Conservation (phyloP, 2,888 invertebrate genomes). For the Conomelus anceps region DNA sequence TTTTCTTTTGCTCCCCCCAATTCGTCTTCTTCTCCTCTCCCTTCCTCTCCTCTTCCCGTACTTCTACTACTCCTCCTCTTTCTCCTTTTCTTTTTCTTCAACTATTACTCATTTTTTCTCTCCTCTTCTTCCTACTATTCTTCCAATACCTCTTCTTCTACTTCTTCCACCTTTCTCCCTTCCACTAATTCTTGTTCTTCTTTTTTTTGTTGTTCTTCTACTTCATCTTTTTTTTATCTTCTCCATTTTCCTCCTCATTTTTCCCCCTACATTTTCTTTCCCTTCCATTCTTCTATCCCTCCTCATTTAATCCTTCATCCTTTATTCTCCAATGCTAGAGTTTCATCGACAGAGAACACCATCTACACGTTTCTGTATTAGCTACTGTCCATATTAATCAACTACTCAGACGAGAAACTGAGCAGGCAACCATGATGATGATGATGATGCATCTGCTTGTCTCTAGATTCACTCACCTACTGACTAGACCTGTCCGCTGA, state of each 20-base stretch:
- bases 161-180: not conserved
- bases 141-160: not conserved
- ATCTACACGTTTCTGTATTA: too few relatives aligned
- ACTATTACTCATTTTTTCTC: constrained; percentile 16
- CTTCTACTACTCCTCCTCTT: not conserved
- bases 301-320: too few relatives aligned
- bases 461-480: too few relatives aligned
- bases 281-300: too few relatives aligned
- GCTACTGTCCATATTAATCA: too few relatives aligned
- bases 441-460: too few relatives aligned
- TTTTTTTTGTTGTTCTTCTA: constrained; percentile 24
- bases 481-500: too few relatives aligned
- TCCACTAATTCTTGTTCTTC: not conserved
- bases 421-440: too few relatives aligned
- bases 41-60: not conserved
- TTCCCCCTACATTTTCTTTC: too few relatives aligned
- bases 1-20: not conserved
- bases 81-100: not conserved
- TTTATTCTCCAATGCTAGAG: too few relatives aligned
- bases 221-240: not conserved
- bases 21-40: not conserved
- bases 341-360: too few relatives aligned
- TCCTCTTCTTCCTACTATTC: constrained; percentile 18
- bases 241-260: not conserved
- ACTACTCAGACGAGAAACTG: too few relatives aligned